These are phyloP conservation scores for Thunnus maccoyii DNA, from an alignment of 2,113 vertebrate genomes.

Conservation along the genomic window DNA sequence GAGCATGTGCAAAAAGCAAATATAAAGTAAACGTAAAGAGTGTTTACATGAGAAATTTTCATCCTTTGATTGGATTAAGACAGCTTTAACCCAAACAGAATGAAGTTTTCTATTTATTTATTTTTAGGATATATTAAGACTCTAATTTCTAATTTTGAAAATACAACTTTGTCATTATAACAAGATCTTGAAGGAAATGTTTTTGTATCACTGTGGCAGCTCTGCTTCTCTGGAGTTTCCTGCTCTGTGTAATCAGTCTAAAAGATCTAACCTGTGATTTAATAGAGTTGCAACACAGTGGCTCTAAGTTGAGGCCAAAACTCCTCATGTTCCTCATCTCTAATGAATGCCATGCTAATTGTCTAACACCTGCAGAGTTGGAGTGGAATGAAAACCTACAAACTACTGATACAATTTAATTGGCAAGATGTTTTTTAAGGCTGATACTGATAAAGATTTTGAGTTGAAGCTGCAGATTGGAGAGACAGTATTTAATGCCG, in stretches of 20 bases:
- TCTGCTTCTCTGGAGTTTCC: neutral
- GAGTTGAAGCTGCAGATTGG: constrained; percentile 35
- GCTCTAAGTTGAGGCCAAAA: constrained; percentile 11
- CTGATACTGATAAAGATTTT: constrained; percentile 28
- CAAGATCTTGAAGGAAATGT: constrained; percentile 1
- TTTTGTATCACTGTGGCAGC: neutral
- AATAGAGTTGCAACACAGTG: neutral
- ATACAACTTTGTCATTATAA: constrained; percentile 31
- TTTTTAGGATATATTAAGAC: neutral
- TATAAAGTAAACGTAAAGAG: no score
- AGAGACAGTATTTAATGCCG: constrained; percentile 8
- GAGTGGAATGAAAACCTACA: constrained; percentile 33
- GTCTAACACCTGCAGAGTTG: constrained; percentile 20
- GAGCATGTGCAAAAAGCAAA: no score
- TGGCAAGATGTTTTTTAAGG: constrained; percentile 60
- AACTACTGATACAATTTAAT: constrained; percentile 47
- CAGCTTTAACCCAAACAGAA: neutral
- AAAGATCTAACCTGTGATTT: neutral
- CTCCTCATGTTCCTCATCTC: constrained; percentile 17
- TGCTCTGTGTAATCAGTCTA: neutral
- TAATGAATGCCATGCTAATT: neutral
- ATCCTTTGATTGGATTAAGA: neutral
- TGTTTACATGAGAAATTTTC: no score
- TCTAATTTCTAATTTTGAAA: neutral
- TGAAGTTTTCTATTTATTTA: neutral